Conservation (phyloP, 2,113 vertebrate species). For the Pollimyrus isidori region DNA sequence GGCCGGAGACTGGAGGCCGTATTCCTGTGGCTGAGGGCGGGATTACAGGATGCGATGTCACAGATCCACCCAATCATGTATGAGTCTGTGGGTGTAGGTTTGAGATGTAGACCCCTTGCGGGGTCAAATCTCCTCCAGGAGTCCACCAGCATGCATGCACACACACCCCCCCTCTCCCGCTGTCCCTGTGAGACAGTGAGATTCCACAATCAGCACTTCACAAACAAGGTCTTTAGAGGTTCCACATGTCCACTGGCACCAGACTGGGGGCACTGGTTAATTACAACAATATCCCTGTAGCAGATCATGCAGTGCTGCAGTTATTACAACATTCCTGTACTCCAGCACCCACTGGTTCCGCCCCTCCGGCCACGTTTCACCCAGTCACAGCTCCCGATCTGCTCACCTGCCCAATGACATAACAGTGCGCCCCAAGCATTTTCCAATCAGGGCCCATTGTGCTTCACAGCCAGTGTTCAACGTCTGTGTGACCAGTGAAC, state of each 20-base stretch:
- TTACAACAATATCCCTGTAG: constrained; percentile 57
- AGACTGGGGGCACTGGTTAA: constrained; percentile 64
- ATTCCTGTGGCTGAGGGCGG: not conserved
- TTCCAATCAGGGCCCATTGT: not conserved
- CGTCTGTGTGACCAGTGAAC: not conserved
- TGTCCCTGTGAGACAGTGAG: not conserved
- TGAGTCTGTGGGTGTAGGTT: constrained; percentile 25
- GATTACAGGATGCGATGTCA: not conserved
- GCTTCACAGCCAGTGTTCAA: not conserved
- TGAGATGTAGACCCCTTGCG: constrained; percentile 37
- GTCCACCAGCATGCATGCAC: not conserved
- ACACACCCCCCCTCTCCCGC: not conserved
- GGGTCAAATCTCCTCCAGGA: constrained; percentile 32
- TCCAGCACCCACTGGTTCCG: constrained; percentile 49
- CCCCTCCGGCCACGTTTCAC: constrained; percentile 43
- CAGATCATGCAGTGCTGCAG: constrained; percentile 56
- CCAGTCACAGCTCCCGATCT: not conserved
- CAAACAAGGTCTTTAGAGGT: constrained; percentile 69
- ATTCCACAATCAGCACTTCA: constrained; percentile 43
- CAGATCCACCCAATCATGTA: not conserved
- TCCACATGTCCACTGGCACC: constrained; percentile 75
- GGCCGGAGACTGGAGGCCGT: not conserved
- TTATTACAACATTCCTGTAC: constrained; percentile 51
- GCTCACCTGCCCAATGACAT: not conserved
- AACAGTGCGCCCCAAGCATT: not conserved